Percentiles rank a stretch among this genome's conserved stretches.
phyloP scores from a whole-genome alignment of 1,140 invertebrate genomes.

The Pristionchus pacificus region DNA sequence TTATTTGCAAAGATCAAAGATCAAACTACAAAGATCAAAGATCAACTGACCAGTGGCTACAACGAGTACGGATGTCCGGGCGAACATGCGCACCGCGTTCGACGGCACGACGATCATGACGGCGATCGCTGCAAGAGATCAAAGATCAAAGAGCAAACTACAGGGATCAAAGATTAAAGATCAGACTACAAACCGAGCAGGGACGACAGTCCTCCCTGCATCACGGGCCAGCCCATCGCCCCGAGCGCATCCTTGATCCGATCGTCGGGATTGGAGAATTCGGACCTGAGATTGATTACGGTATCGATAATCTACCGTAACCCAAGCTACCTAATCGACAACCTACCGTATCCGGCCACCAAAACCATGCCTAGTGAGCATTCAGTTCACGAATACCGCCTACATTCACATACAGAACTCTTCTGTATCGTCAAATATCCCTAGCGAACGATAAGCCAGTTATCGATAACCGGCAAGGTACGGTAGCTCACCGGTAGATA shows the following conservation, averaged over 20 bases:
- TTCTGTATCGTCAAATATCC: too few relatives aligned
- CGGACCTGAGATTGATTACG: too few relatives aligned
- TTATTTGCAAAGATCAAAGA: neutral
- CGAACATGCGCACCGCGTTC: slow-evolving; percentile 56
- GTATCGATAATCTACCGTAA: too few relatives aligned
- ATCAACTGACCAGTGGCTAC: slow-evolving; percentile 43
- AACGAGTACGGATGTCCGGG: slow-evolving; percentile 51
- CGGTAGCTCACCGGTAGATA: slow-evolving; percentile 48
- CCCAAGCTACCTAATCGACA: too few relatives aligned
- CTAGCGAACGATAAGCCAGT: too few relatives aligned
- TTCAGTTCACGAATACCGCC: too few relatives aligned
- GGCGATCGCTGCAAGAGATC: slow-evolving; percentile 25
- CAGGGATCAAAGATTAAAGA: too few relatives aligned
- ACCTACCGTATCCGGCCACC: too few relatives aligned
- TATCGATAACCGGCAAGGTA: too few relatives aligned
- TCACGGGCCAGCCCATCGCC: slow-evolving; percentile 56
- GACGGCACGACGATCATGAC: slow-evolving; percentile 55
- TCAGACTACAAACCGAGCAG: slow-evolving; percentile 36
- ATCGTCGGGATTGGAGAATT: slow-evolving; percentile 47
- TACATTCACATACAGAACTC: too few relatives aligned
- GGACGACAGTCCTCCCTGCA: slow-evolving; percentile 54
- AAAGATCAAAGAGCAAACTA: slow-evolving; percentile 20
- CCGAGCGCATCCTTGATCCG: slow-evolving; percentile 51
- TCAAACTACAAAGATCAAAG: neutral
- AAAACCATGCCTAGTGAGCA: too few relatives aligned